These are phyloP conservation scores for Muschampia staudingeri DNA, from an alignment of 2,888 invertebrate species.

Conservation along the genomic window DNA sequence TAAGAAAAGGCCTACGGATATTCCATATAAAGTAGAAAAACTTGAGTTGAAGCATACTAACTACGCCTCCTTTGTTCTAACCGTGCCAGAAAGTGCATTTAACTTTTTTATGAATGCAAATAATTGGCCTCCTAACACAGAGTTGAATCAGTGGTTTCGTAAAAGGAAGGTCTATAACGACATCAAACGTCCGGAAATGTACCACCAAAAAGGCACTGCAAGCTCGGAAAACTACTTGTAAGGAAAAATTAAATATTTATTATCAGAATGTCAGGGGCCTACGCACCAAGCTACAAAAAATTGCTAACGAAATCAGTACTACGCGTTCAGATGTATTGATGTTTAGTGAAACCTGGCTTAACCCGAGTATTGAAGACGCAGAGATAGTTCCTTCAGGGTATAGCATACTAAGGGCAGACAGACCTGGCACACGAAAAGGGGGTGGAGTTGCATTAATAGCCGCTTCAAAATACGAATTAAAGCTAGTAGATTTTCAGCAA, in stretches of 20 bases:
- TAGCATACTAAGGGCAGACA: neutral
- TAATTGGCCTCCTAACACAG: slow-evolving; percentile 36
- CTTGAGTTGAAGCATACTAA: neutral
- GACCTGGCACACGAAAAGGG: slow-evolving; percentile 8
- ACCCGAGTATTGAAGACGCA: slow-evolving; percentile 16
- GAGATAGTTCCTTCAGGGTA: slow-evolving; percentile 13
- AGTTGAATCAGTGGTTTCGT: slow-evolving; percentile 17
- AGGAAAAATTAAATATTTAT: neutral
- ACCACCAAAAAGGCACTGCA: neutral
- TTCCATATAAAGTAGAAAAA: slow-evolving; percentile 16
- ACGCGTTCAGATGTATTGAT: neutral
- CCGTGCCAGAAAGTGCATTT: slow-evolving; percentile 27
- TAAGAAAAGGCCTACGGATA: neutral
- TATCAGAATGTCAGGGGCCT: slow-evolving; percentile 15
- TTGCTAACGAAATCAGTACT: neutral
- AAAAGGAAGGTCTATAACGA: neutral
- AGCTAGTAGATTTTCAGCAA: neutral
- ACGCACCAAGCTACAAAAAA: slow-evolving; percentile 9
- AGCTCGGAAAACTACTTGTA: neutral
- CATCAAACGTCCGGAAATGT: neutral
- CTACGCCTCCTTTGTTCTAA: slow-evolving; percentile 15
- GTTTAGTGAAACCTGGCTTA: slow-evolving; percentile 14
- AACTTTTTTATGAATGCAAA: slow-evolving; percentile 23
- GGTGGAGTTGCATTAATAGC: slow-evolving; percentile 23
- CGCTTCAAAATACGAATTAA: neutral